phyloP scores from a whole-genome alignment of 2,888 invertebrate genomes.

The Tricholauxania praeusta region DNA sequence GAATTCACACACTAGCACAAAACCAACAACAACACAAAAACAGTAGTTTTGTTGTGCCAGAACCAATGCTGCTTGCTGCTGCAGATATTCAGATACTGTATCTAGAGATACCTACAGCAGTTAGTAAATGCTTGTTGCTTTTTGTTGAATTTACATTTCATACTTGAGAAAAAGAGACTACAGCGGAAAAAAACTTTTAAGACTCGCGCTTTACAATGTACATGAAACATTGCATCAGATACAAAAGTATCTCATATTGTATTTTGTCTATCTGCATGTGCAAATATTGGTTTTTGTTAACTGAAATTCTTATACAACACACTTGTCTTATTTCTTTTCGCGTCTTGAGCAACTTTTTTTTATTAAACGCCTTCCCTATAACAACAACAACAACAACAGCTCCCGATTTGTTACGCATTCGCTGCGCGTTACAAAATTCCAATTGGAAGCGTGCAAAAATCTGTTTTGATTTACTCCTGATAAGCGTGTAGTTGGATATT shows the following conservation, averaged over 20 bases:
- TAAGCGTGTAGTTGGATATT: too few relatives aligned
- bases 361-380: conserved; percentile 10
- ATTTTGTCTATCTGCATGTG: neutral
- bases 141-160: neutral
- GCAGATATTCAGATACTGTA: conserved; percentile 16
- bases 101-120: neutral
- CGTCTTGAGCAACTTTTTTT: too few relatives aligned
- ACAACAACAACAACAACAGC: conserved; percentile 5
- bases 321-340: too few relatives aligned
- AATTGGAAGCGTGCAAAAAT: conserved; percentile 24
- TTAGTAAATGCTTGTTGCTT: conserved; percentile 1
- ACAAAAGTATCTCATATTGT: conserved; percentile 17
- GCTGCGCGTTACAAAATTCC: conserved; percentile 10
- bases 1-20: neutral
- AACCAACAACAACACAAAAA: conserved; percentile 3
- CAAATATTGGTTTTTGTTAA: conserved; percentile 16
- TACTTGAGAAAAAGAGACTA: too few relatives aligned
- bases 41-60: conserved; percentile 4
- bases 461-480: too few relatives aligned
- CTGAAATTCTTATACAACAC: too few relatives aligned
- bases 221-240: neutral
- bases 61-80: conserved; percentile 1
- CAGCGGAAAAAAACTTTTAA: neutral
- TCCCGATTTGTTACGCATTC: conserved; percentile 15
- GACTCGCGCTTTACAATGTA: neutral